Evolutionary conservation across 2,797 vertebrate species (phyloP).

Genomic region (Cichlasoma orientale): DNA sequence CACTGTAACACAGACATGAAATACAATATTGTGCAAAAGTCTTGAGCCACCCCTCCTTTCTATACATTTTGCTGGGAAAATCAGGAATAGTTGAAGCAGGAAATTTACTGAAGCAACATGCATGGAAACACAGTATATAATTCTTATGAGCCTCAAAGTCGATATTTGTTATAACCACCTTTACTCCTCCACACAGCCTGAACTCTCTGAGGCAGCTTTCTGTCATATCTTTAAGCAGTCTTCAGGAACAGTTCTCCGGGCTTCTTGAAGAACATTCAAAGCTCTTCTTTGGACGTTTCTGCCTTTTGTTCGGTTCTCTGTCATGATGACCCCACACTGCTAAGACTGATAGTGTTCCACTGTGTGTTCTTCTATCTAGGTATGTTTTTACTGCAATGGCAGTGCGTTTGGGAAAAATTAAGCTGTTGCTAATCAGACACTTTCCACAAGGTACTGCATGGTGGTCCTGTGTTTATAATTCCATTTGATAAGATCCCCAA

Average conservation of each 20-base stretch:
- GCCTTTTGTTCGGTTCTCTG: no score
- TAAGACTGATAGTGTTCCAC: no score
- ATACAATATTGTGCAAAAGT: not conserved
- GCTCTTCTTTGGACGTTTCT: no score
- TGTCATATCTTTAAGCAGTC: not conserved
- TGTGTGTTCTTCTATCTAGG: no score
- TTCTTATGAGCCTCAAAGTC: not conserved
- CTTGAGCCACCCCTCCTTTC: not conserved
- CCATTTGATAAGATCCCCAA: no score
- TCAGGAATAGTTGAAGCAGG: not conserved
- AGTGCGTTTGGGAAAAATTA: no score
- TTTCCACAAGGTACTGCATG: no score
- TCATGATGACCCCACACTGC: no score
- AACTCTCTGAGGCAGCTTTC: not conserved
- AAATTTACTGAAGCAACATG: not conserved
- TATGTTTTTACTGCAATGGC: no score
- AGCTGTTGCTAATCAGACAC: no score
- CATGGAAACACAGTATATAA: not conserved
- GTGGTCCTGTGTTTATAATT: no score
- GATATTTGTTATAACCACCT: fast-evolving
- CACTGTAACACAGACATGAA: not conserved
- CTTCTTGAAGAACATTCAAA: no score
- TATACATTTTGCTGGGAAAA: not conserved
- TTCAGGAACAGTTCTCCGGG: not conserved
- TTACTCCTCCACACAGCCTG: fast-evolving